A percentile compares a stretch with the other conserved stretches of the same genome.
Evolutionary conservation across 1,140 invertebrate genomes (phyloP).

Genomic region (Neuroterus valhalla): DNA sequence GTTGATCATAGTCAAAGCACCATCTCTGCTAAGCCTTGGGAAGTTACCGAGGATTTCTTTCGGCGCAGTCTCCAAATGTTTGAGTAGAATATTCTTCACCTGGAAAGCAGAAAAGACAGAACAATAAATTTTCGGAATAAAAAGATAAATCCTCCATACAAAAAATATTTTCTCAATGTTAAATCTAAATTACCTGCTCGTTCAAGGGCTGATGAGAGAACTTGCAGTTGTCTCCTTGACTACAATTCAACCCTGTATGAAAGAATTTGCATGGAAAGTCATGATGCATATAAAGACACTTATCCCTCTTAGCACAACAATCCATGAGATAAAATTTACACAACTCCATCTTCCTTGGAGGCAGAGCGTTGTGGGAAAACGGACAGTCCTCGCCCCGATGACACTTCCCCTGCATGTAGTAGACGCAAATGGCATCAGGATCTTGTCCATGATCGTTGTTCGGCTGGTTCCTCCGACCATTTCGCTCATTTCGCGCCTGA

Average conservation of each 20-base stretch:
- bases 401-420: constrained; percentile 93
- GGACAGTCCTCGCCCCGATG: constrained; percentile 86
- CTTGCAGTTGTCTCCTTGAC: constrained; percentile 88
- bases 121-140: not conserved
- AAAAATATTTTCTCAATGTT: constrained; percentile 20
- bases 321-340: constrained; percentile 98
- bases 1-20: constrained; percentile 83
- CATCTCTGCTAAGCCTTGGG: constrained; percentile 85
- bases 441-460: constrained; percentile 77
- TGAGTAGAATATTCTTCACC: constrained; percentile 74
- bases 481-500: constrained; percentile 66
- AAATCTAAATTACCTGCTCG: constrained; percentile 69
- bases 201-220: constrained; percentile 93
- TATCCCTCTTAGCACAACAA: constrained; percentile 95
- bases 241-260: constrained; percentile 93
- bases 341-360: constrained; percentile 91
- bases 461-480: constrained; percentile 60
- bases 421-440: constrained; percentile 83
- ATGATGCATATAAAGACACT: constrained; percentile 97
- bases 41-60: constrained; percentile 93
- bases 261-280: constrained; percentile 99
- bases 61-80: constrained; percentile 92
- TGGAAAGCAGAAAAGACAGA: constrained; percentile 40
- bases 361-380: constrained; percentile 90
- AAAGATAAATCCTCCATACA: too few species aligned